Evolutionary conservation across 2,113 vertebrate genomes (phyloP).

Genomic region (Microcebus lehilahytsara): DNA sequence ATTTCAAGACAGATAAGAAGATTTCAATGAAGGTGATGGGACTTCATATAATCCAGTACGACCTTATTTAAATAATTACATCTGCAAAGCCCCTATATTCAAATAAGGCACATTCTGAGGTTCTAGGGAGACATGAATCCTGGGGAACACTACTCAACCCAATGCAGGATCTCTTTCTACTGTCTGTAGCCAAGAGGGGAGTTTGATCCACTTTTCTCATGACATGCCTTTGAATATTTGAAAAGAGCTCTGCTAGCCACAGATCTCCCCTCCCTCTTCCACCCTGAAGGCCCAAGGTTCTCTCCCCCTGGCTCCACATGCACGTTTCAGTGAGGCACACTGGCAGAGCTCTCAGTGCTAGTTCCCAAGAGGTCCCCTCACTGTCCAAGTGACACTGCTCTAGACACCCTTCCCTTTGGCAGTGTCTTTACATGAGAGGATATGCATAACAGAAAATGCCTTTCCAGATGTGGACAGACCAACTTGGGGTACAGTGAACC

Average conservation of each 20-base stretch:
- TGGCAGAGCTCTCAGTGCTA: background rate
- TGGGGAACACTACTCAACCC: background rate
- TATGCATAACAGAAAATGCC: background rate
- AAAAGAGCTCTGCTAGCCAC: background rate
- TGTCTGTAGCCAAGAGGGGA: background rate
- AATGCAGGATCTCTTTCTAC: background rate
- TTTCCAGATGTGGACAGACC: background rate
- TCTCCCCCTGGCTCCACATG: background rate
- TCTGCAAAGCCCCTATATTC: background rate
- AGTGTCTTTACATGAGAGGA: background rate
- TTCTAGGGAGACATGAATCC: background rate
- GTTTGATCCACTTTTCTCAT: background rate
- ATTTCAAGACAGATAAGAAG: background rate
- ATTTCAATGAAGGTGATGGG: background rate
- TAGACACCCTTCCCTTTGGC: background rate
- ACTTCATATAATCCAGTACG: background rate
- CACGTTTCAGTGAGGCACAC: accelerated
- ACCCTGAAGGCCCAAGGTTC: accelerated
- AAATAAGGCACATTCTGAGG: background rate
- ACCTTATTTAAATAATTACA: background rate
- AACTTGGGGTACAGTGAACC: background rate
- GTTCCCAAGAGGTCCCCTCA: background rate
- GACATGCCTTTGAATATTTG: background rate
- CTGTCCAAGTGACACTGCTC: background rate
- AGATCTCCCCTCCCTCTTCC: background rate